Evolutionary conservation across 2,888 invertebrate species (phyloP).

Genomic region (Druceiella hillmani): DNA sequence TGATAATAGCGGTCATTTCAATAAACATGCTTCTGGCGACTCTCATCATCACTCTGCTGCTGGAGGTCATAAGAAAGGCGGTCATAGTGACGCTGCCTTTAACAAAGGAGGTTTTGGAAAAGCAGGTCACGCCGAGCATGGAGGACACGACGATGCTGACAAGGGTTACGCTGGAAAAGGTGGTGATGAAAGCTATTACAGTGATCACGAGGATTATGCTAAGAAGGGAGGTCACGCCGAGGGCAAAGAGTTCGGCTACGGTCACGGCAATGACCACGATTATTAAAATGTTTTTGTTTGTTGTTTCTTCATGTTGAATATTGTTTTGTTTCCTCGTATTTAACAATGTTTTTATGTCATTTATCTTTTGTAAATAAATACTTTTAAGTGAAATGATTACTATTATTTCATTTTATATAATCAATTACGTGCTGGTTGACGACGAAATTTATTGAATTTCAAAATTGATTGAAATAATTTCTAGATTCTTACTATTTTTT

Average conservation of each 20-base stretch:
- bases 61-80: constrained; percentile 54
- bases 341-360: too few species aligned
- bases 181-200: constrained; percentile 51
- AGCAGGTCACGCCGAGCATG: constrained; percentile 54
- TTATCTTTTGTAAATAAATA: too few species aligned
- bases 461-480: too few species aligned
- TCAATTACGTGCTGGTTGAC: too few species aligned
- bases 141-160: constrained; percentile 47
- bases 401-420: too few species aligned
- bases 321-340: too few species aligned
- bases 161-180: constrained; percentile 53
- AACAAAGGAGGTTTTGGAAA: constrained; percentile 49
- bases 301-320: too few species aligned
- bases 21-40: constrained; percentile 55
- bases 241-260: constrained; percentile 43
- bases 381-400: too few species aligned
- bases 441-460: too few species aligned
- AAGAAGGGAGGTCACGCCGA: constrained; percentile 47
- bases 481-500: too few species aligned
- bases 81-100: constrained; percentile 47
- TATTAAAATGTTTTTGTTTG: too few species aligned
- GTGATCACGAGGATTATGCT: constrained; percentile 49
- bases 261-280: too few species aligned
- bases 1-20: constrained; percentile 59
- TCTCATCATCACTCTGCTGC: constrained; percentile 49